Percentiles rank a stretch among this genome's conserved stretches.
These are phyloP conservation scores for Lepas anatifera DNA, from an alignment of 2,888 invertebrate species.

Conservation along the genomic window DNA sequence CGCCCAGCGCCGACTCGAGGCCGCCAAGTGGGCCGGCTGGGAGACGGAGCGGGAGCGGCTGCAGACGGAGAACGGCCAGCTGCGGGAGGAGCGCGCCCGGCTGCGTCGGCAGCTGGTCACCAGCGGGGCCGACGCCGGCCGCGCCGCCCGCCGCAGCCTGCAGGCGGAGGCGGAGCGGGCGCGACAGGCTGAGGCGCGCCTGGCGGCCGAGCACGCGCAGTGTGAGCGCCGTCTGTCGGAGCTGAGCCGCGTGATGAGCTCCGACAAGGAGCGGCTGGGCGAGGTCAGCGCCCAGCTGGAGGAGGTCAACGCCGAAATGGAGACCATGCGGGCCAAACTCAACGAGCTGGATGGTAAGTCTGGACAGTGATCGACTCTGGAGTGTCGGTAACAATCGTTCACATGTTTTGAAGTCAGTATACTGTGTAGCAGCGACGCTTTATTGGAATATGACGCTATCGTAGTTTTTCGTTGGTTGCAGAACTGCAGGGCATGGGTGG, in stretches of 20 bases:
- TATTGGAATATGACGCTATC: too few relatives aligned
- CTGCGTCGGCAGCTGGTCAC: neutral
- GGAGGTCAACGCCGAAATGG: slow-evolving; percentile 19
- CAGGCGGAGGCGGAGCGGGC: neutral
- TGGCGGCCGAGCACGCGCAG: neutral
- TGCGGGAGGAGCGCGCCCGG: neutral
- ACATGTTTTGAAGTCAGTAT: too few relatives aligned
- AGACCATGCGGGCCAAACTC: slow-evolving; percentile 14
- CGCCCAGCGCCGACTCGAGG: neutral
- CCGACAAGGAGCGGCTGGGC: slow-evolving; percentile 12
- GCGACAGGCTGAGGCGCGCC: neutral
- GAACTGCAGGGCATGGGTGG: too few relatives aligned
- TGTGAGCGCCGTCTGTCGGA: neutral
- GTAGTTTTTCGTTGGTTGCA: too few relatives aligned
- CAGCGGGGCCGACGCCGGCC: neutral
- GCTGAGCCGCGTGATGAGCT: slow-evolving; percentile 14
- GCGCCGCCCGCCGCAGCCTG: neutral
- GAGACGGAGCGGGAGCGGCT: slow-evolving; percentile 1
- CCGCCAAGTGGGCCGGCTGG: slow-evolving; percentile 12
- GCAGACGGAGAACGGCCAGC: neutral
- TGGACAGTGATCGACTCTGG: too few relatives aligned
- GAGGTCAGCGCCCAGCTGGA: slow-evolving; percentile 18
- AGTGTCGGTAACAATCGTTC: too few relatives aligned
- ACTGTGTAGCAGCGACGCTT: too few relatives aligned
- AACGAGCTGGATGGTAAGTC: slow-evolving; percentile 13